Conservation (phyloP, 2,113 vertebrate species). For the Sialia sialis region DNA sequence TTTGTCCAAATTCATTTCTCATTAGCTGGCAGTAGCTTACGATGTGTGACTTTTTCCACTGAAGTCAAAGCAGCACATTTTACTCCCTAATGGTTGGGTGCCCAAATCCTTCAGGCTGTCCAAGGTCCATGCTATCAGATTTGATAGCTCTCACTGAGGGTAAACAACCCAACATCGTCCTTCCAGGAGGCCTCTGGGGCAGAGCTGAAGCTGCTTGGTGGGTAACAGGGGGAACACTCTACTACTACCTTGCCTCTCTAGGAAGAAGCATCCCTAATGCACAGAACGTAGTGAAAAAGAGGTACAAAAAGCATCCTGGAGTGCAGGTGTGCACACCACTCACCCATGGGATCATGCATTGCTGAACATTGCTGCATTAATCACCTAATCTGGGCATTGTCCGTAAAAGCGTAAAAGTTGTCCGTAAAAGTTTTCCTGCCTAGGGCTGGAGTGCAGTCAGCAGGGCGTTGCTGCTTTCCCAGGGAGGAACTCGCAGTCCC, state of each 20-base stretch:
- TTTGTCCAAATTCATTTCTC: conserved; percentile 33
- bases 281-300: neutral
- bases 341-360: rapidly evolving
- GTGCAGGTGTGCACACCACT: neutral
- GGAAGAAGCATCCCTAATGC: rapidly evolving
- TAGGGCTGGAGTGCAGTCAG: neutral
- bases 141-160: neutral
- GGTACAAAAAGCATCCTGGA: rapidly evolving
- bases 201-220: neutral
- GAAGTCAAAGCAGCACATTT: neutral
- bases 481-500: conserved; percentile 30
- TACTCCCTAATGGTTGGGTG: neutral
- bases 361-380: neutral
- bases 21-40: neutral
- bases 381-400: neutral
- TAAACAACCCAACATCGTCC: neutral
- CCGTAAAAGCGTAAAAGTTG: neutral
- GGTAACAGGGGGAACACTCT: neutral
- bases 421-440: conserved; percentile 34
- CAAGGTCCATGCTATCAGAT: neutral
- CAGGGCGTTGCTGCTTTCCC: conserved; percentile 31
- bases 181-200: neutral
- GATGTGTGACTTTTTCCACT: neutral
- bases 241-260: neutral
- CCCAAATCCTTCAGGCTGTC: neutral